A percentile compares a stretch with the other conserved stretches of the same genome.
Evolutionary conservation across 2,888 invertebrate genomes (phyloP).

Genomic region (Subacronicta megacephala): DNA sequence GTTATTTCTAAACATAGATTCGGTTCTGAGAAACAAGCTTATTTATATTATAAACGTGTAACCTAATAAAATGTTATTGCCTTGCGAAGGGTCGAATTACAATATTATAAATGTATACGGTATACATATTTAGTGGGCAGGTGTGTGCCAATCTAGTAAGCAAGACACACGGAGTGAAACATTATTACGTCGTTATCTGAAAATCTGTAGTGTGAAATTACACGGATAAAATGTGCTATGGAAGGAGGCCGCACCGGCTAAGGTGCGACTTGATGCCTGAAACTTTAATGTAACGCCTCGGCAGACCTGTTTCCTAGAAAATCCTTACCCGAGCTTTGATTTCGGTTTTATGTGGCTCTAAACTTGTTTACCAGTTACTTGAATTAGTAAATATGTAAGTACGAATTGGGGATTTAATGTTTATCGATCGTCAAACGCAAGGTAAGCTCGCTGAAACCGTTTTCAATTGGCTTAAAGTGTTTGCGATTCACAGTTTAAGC

Average conservation of each 20-base stretch:
- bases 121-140: slow-evolving; percentile 49
- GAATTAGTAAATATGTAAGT: slow-evolving; percentile 65
- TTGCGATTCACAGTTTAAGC: slow-evolving; percentile 24
- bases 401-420: slow-evolving; percentile 44
- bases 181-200: slow-evolving; percentile 68
- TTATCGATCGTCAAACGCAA: slow-evolving; percentile 25
- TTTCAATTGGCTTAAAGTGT: slow-evolving; percentile 25
- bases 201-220: slow-evolving; percentile 77
- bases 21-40: slow-evolving; percentile 30
- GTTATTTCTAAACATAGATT: slow-evolving; percentile 16
- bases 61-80: slow-evolving; percentile 48
- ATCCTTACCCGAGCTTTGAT: slow-evolving; percentile 71
- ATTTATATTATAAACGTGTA: slow-evolving; percentile 44
- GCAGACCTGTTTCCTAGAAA: slow-evolving; percentile 70
- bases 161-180: slow-evolving; percentile 54
- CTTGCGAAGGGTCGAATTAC: slow-evolving; percentile 51
- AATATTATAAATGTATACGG: slow-evolving; percentile 55
- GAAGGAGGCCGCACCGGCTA: slow-evolving; percentile 54
- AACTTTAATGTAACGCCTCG: slow-evolving; percentile 80
- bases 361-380: slow-evolving; percentile 73
- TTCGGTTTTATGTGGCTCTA: slow-evolving; percentile 75
- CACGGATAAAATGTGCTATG: slow-evolving; percentile 70
- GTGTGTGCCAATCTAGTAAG: slow-evolving; percentile 46
- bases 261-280: slow-evolving; percentile 68
- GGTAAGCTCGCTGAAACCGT: slow-evolving; percentile 30